phyloP scores from a whole-genome alignment of 1,140 invertebrate species.

The Cyrtorhinus lividipennis region DNA sequence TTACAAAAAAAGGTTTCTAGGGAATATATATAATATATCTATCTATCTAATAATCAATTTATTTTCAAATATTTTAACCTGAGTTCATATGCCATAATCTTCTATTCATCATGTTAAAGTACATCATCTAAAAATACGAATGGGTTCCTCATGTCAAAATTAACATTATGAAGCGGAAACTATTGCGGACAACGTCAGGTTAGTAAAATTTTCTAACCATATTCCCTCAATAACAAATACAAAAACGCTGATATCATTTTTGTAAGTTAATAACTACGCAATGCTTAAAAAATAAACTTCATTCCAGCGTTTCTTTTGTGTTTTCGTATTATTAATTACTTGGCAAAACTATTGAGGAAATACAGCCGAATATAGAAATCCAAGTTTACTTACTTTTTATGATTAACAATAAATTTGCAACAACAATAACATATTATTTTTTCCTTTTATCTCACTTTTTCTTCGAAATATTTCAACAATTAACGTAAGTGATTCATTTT shows the following conservation, averaged over 20 bases:
- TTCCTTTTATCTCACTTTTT: slow-evolving; percentile 12
- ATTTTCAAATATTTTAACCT: slow-evolving; percentile 15
- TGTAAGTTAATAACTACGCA: background rate
- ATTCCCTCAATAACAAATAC: slow-evolving; percentile 3
- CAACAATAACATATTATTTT: slow-evolving; percentile 21
- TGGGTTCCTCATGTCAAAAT: background rate
- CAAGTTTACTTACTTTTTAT: slow-evolving; percentile 20
- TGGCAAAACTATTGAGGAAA: slow-evolving; percentile 4
- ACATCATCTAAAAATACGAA: background rate
- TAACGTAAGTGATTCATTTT: slow-evolving; percentile 16
- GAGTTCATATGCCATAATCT: background rate
- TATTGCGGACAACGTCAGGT: slow-evolving; percentile 4
- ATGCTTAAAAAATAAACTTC: background rate
- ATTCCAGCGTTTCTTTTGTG: background rate
- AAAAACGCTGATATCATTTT: background rate
- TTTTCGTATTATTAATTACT: background rate
- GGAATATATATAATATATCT: slow-evolving; percentile 19
- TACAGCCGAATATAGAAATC: slow-evolving; percentile 19
- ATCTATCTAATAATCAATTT: slow-evolving; percentile 20
- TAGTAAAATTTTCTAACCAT: slow-evolving; percentile 4
- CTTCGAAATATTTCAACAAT: slow-evolving; percentile 6
- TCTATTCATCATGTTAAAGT: slow-evolving; percentile 1
- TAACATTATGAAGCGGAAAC: background rate
- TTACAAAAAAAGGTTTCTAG: slow-evolving; percentile 20
- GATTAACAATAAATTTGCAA: slow-evolving; percentile 22